Evolutionary conservation across 2,797 vertebrate genomes (phyloP).

Genomic region (Syndactyla subalaris): DNA sequence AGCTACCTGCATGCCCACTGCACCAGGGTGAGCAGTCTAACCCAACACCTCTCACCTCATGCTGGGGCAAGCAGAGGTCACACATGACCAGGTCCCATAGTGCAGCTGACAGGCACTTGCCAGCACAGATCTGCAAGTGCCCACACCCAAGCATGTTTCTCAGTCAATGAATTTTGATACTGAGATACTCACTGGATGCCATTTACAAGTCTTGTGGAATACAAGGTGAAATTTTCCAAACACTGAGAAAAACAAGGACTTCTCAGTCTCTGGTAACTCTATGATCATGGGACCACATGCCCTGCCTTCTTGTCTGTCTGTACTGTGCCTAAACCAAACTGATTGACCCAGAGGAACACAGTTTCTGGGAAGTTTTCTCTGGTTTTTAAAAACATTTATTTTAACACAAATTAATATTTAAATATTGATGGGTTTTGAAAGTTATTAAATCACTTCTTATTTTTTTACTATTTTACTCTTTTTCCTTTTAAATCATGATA

Average conservation of each 20-base stretch:
- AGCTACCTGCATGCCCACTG: neutral
- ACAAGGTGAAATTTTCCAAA: neutral
- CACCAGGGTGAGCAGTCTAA: neutral
- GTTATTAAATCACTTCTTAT: neutral
- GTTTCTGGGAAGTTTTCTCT: neutral
- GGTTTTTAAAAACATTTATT: neutral
- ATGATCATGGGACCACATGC: neutral
- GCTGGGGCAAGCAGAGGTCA: neutral
- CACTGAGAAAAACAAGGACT: neutral
- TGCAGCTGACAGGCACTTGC: neutral
- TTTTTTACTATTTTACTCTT: neutral
- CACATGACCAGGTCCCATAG: accelerated
- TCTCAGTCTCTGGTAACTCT: neutral
- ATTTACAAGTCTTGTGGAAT: neutral
- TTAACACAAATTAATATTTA: neutral
- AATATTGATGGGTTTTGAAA: neutral
- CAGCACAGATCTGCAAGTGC: neutral
- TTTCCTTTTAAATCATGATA: neutral
- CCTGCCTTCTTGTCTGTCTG: neutral
- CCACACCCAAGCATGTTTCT: neutral
- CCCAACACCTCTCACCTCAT: neutral
- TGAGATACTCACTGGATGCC: accelerated
- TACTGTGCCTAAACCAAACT: neutral
- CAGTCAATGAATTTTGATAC: neutral
- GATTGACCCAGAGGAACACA: neutral